Conservation (phyloP, 2,888 invertebrate species). For the Aradus depressus region DNA sequence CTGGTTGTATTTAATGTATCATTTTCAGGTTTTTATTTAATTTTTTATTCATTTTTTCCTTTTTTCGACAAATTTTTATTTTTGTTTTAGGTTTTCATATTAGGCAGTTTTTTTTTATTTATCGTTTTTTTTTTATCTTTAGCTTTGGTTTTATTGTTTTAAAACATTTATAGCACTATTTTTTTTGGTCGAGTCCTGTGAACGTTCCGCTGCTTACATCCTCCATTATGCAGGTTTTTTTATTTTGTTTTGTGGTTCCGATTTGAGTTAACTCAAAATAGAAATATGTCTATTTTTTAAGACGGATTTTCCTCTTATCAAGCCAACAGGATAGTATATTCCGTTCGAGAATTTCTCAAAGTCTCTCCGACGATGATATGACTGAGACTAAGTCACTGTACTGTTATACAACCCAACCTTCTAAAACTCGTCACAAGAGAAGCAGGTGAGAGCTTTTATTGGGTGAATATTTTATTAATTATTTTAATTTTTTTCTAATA, state of each 20-base stretch:
- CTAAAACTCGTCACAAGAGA: slow-evolving; percentile 62
- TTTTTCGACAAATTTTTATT: no score
- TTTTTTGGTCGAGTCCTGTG: slow-evolving; percentile 7
- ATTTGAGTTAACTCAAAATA: slow-evolving; percentile 18
- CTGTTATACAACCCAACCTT: slow-evolving; percentile 28
- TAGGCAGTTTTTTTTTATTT: no score
- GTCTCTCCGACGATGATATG: slow-evolving; percentile 30
- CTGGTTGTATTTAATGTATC: no score
- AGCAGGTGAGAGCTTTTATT: slow-evolving; percentile 57
- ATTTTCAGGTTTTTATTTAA: no score
- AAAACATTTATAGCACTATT: neutral
- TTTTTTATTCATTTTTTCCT: no score
- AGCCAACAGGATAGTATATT: slow-evolving; percentile 27
- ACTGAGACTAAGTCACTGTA: slow-evolving; percentile 29
- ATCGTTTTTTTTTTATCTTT: slow-evolving; percentile 12
- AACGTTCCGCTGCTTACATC: slow-evolving; percentile 14
- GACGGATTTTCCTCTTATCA: slow-evolving; percentile 22
- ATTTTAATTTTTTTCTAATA: no score
- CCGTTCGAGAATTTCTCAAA: slow-evolving; percentile 25
- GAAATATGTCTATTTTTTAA: slow-evolving; percentile 20
- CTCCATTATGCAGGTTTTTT: slow-evolving; percentile 4
- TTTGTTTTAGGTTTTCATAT: no score
- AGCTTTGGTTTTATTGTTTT: neutral
- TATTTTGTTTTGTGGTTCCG: slow-evolving; percentile 16
- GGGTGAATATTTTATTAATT: slow-evolving; percentile 4